Conservation (phyloP, 2,797 vertebrate species). For the Scomberomorus guttatus region DNA sequence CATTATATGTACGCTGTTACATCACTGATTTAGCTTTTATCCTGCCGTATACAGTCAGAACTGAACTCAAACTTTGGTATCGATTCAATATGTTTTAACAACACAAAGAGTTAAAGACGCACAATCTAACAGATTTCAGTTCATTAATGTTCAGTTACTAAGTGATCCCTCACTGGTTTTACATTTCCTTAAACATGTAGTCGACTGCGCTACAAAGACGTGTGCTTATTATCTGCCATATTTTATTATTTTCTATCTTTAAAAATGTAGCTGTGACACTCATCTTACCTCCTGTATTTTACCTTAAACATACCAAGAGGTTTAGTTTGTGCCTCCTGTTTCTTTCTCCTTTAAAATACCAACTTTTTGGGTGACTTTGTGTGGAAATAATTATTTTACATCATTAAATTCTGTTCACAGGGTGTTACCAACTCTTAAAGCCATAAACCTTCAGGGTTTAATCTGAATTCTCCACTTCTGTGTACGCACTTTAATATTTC, state of each 20-base stretch:
- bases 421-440: not conserved
- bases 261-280: not conserved
- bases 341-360: not conserved
- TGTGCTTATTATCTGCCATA: not conserved
- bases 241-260: not conserved
- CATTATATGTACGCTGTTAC: not conserved
- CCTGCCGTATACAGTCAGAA: not conserved
- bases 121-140: not conserved
- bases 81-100: not conserved
- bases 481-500: conserved; percentile 65
- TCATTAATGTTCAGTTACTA: no score
- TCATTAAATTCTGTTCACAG: not conserved
- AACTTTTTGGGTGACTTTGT: not conserved
- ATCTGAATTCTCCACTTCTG: not conserved
- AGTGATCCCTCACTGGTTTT: no score
- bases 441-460: conserved; percentile 9
- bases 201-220: no score
- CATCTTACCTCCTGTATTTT: not conserved
- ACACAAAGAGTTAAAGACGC: not conserved
- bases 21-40: not conserved
- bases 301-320: no score
- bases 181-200: no score
- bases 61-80: no score
- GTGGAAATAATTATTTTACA: no score
- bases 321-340: no score